These are phyloP conservation scores for Aleiodes alternator DNA, from an alignment of 2,888 invertebrate genomes.

Conservation along the genomic window DNA sequence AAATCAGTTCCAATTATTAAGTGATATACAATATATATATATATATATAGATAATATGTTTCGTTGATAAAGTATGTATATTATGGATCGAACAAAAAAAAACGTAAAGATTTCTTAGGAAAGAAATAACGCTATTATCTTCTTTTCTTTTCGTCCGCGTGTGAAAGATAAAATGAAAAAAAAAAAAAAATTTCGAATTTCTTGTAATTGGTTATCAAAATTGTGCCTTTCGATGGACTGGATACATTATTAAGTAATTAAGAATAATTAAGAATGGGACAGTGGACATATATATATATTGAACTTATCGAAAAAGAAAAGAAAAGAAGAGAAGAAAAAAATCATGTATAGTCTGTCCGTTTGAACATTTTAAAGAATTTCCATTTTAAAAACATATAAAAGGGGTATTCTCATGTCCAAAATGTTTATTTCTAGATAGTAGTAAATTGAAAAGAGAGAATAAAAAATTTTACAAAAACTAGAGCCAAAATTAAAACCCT, in stretches of 20 bases:
- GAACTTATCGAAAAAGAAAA: constrained; percentile 45
- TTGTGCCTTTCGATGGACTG: constrained; percentile 72
- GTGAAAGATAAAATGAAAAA: constrained; percentile 19
- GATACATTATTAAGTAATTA: constrained; percentile 66
- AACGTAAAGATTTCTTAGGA: constrained; percentile 4
- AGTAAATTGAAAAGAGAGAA: constrained; percentile 13
- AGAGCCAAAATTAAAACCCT: constrained; percentile 12
- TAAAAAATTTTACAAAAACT: constrained; percentile 19
- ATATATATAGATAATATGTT: constrained; percentile 22
- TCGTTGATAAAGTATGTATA: constrained; percentile 29
- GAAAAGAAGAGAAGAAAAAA: constrained; percentile 21
- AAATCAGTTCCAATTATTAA: constrained; percentile 30
- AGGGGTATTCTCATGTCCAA: constrained; percentile 22
- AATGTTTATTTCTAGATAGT: constrained; percentile 21
- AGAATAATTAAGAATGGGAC: constrained; percentile 61
- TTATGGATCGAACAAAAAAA: constrained; percentile 19
- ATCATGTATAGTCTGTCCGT: constrained; percentile 35
- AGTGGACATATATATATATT: constrained; percentile 51
- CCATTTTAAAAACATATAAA: constrained; percentile 6
- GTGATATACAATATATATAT: constrained; percentile 32
- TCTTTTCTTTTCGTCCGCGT: constrained; percentile 36
- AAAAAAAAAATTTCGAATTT: constrained; percentile 28
- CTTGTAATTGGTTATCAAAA: constrained; percentile 70
- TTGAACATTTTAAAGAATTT: constrained; percentile 22
- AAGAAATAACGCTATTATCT: neutral